Evolutionary conservation across 30 jellyfish, hydroid and myxozoan species (phyloP).

Genomic region (Cassiopea xamachana): DNA sequence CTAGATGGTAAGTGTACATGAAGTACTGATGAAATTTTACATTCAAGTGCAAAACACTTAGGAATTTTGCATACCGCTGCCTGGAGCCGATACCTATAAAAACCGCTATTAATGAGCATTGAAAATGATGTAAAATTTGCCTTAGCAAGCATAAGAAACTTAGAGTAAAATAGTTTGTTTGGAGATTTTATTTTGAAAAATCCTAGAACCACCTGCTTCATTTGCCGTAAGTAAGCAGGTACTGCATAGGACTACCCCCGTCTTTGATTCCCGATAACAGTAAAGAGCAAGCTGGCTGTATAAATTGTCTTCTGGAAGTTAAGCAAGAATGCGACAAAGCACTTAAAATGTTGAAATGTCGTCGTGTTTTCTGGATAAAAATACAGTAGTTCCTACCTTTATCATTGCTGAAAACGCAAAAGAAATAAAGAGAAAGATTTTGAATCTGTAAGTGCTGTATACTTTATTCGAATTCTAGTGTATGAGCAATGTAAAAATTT

Average conservation of each 20-base stretch:
- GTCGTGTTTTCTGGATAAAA: background rate
- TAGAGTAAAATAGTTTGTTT: background rate
- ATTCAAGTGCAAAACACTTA: too few species aligned
- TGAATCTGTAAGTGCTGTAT: too few species aligned
- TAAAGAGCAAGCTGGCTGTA: conserved; percentile 19
- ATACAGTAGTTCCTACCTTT: background rate
- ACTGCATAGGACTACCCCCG: conserved; percentile 13
- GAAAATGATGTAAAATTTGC: background rate
- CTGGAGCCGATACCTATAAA: too few species aligned
- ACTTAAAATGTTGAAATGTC: background rate
- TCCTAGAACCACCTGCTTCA: background rate
- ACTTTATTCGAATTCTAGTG: too few species aligned
- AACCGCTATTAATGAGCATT: too few species aligned
- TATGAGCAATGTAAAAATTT: too few species aligned
- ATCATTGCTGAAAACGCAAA: too few species aligned
- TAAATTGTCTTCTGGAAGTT: conserved; percentile 14
- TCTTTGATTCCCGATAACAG: background rate
- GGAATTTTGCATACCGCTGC: too few species aligned
- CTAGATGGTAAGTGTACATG: too few species aligned
- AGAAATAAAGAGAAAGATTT: too few species aligned
- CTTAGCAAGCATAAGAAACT: background rate
- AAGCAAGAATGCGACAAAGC: conserved; percentile 6
- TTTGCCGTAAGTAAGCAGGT: conserved; percentile 36
- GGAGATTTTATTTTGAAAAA: background rate
- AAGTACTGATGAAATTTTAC: too few species aligned